Conservation (phyloP, 2,113 vertebrate genomes). For the Urocitellus parryii region DNA sequence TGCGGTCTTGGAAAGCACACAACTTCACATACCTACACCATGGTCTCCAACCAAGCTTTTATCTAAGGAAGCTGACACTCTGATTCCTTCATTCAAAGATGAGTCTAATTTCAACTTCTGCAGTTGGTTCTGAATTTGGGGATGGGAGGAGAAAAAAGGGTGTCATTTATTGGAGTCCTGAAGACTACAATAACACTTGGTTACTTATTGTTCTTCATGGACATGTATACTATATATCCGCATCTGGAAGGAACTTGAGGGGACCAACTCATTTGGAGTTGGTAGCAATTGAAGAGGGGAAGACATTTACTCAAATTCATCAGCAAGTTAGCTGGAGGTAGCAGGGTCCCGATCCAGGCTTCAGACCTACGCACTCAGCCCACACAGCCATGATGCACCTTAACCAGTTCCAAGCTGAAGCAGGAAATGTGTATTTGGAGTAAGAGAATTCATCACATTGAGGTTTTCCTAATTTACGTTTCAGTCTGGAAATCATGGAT, state of each 20-base stretch:
- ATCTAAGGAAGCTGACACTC: not conserved
- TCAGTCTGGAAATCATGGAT: not conserved
- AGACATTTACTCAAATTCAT: not conserved
- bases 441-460: not conserved
- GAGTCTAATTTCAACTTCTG: not conserved
- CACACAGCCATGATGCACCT: not conserved
- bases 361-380: not conserved
- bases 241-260: not conserved
- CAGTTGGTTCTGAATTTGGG: not conserved
- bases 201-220: slow-evolving; percentile 17
- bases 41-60: not conserved
- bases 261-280: not conserved
- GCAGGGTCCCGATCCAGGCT: not conserved
- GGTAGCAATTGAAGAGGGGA: not conserved
- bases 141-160: not conserved
- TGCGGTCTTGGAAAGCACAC: not conserved
- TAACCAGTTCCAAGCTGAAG: not conserved
- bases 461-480: slow-evolving; percentile 32
- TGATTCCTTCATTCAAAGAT: not conserved
- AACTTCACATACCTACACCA: not conserved
- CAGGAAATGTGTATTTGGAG: slow-evolving; percentile 11
- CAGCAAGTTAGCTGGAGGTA: not conserved
- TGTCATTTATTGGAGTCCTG: not conserved
- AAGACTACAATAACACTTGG: not conserved
- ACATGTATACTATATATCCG: not conserved